These are phyloP conservation scores for Aphrophora alni DNA, from an alignment of 2,888 invertebrate genomes.

Conservation along the genomic window DNA sequence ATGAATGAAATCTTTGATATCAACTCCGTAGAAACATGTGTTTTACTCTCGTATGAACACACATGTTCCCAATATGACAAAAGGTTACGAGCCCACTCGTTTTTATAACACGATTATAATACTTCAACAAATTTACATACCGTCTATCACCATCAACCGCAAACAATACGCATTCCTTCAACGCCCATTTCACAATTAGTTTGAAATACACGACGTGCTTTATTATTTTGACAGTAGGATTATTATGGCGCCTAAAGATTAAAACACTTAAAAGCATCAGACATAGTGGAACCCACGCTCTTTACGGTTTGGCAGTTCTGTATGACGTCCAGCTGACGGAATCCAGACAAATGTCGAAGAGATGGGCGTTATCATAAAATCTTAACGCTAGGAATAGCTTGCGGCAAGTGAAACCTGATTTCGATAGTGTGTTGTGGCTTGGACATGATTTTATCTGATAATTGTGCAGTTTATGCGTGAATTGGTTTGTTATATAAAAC, in stretches of 20 bases:
- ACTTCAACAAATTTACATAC: background rate
- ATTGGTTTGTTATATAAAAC: too few relatives aligned
- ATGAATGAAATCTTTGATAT: background rate
- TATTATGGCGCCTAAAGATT: background rate
- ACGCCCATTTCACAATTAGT: background rate
- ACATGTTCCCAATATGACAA: background rate
- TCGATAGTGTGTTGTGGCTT: too few relatives aligned
- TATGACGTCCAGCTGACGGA: background rate
- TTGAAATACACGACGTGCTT: background rate
- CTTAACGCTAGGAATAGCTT: background rate
- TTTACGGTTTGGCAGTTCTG: background rate
- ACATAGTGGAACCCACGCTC: background rate
- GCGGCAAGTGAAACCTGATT: background rate
- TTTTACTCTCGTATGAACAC: background rate
- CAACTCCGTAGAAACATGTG: background rate
- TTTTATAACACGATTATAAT: background rate
- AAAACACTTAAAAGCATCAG: background rate
- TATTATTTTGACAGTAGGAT: background rate
- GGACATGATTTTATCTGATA: too few relatives aligned
- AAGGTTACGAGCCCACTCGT: background rate
- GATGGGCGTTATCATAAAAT: background rate
- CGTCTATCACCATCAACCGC: background rate
- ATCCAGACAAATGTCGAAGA: background rate
- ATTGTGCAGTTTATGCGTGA: too few relatives aligned
- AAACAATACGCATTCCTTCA: background rate